Evolutionary conservation across 1,140 invertebrate genomes (phyloP), one percentile per base, ranked within the genome.

Genomic region (Ganaspis sp.): DNA sequence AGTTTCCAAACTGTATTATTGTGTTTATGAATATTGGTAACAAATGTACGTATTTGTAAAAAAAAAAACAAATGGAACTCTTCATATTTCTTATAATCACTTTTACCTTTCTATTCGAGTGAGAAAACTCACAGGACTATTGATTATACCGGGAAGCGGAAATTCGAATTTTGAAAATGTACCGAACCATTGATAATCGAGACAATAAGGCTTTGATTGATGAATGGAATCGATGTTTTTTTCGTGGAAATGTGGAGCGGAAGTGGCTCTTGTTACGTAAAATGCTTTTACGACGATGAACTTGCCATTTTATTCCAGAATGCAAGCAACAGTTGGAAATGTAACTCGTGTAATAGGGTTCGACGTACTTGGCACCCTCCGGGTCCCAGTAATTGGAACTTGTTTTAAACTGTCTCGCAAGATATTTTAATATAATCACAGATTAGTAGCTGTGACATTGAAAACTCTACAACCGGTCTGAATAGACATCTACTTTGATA

Each of bases 201-300:
- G 58, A 34, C 23, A 64, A 29, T 64, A 29, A 64, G 23, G 12
- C 58, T 15, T 64, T 29, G 12, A 64, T 64, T 29, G 58, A 64
- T 64, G 23, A 64, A 64, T 64, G 12, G 58, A 15, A 34, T 64
- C 21, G 21, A 64, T 64, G 58, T 64, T 64, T 26, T 45, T 29
- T 58, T 26, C 5, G 58, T 29, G 12, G 21, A 64, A 64, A 64
- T 64, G 15, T 40, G 11, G 58, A 23, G 11, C 73, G 73, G 73
- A 74, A 42, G 58, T 64, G 4, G 23, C 11, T 29, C 0, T 64
- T 34, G 53, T 74, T 74, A 58, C 54, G 58, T 74, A 74, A 74
- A 74, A 69, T 34, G 42, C 21, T 37, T 12, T 26, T 23, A 54
- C 49, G 26, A 74, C 73, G 73, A 74, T 74, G 53, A 74, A 74